These are phyloP conservation scores for Synodontis membranacea DNA, from an alignment of 2,113 vertebrate species.

Conservation along the genomic window DNA sequence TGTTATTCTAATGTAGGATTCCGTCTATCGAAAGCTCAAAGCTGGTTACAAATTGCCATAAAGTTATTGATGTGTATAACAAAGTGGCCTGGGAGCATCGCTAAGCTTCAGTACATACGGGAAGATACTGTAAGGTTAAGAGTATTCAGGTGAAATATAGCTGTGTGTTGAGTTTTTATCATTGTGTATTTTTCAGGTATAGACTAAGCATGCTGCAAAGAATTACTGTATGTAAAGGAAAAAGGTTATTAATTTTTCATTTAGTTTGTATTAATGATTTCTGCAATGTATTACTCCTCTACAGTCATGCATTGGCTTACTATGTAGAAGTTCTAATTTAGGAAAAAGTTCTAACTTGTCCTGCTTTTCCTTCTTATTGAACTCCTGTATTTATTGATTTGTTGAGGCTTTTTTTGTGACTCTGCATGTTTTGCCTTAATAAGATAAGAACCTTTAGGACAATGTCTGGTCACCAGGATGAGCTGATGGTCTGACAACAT, in stretches of 20 bases:
- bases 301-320: not conserved
- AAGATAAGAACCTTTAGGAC: not conserved
- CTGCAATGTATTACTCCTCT: not conserved
- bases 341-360: not conserved
- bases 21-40: not conserved
- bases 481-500: no score
- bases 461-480: constrained; percentile 3
- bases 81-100: not conserved
- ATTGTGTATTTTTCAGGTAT: no score
- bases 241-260: no score
- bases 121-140: not conserved
- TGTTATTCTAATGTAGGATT: no score
- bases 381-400: no score
- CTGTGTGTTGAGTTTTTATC: not conserved
- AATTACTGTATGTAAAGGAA: no score
- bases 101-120: not conserved
- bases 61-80: not conserved
- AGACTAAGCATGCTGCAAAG: no score
- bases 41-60: not conserved
- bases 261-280: not conserved
- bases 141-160: not conserved
- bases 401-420: no score
- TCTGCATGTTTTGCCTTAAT: not conserved
- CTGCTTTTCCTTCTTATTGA: not conserved
- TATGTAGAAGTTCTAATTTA: not conserved